A percentile compares a stretch with the other conserved stretches of the same genome.
These are phyloP conservation scores for Tinamus major DNA, from an alignment of 2,797 vertebrate genomes.

Conservation along the genomic window DNA sequence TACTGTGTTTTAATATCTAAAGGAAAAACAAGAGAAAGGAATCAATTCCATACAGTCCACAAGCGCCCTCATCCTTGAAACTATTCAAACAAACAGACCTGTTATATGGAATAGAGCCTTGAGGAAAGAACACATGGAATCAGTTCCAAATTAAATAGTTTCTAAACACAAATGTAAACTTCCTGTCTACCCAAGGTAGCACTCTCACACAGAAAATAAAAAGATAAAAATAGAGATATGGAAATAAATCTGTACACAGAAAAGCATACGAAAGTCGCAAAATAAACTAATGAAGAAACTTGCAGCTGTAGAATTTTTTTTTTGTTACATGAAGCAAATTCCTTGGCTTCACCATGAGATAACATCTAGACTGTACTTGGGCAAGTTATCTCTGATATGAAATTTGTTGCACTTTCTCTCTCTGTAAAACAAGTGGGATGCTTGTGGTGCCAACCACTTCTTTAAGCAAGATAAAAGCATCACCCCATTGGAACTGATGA, in stretches of 20 bases:
- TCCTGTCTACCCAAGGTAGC: not conserved
- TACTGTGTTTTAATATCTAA: not conserved
- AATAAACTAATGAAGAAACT: not conserved
- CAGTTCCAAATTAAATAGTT: not conserved
- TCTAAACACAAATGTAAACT: not conserved
- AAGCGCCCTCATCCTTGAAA: not conserved
- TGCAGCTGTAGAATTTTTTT: not conserved
- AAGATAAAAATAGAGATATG: not conserved
- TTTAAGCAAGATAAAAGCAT: not conserved
- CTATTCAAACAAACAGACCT: not conserved
- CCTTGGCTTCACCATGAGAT: not conserved
- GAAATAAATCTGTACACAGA: not conserved
- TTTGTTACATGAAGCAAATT: not conserved
- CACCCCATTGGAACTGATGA: not conserved
- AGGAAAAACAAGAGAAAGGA: not conserved
- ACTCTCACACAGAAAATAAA: not conserved
- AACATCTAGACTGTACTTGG: not conserved
- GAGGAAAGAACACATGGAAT: not conserved
- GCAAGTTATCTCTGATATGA: not conserved
- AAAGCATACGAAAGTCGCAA: not conserved
- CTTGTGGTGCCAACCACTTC: not conserved
- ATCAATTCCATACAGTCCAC: not conserved
- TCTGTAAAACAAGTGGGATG: not conserved
- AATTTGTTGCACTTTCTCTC: not conserved
- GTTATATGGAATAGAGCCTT: not conserved